These are phyloP conservation scores for Pantherophis alleghaniensis DNA, from an alignment of 2,797 vertebrate genomes.

Conservation along the genomic window DNA sequence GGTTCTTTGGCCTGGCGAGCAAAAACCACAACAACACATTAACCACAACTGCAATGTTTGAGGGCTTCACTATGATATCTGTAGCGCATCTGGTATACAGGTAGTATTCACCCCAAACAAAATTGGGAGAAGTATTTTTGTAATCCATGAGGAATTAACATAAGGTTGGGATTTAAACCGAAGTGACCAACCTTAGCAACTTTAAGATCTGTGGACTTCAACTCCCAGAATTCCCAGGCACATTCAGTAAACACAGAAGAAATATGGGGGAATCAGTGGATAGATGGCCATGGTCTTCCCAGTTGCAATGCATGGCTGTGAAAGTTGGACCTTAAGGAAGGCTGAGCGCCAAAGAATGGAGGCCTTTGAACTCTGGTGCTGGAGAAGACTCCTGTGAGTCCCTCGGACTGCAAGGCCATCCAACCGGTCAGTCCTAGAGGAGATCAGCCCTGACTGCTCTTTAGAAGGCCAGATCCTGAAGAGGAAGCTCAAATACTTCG, in stretches of 20 bases:
- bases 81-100: accelerated
- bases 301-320: too few relatives aligned
- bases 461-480: too few relatives aligned
- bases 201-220: not conserved
- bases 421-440: too few relatives aligned
- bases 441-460: too few relatives aligned
- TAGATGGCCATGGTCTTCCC: too few relatives aligned
- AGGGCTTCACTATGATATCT: not conserved
- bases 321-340: too few relatives aligned
- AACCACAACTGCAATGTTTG: not conserved
- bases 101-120: not conserved
- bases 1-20: slow-evolving; percentile 87
- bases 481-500: too few relatives aligned
- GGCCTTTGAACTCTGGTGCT: too few relatives aligned
- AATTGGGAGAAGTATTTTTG: not conserved
- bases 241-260: not conserved
- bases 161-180: not conserved
- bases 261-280: not conserved
- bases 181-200: not conserved
- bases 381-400: too few relatives aligned
- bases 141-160: not conserved
- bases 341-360: too few relatives aligned
- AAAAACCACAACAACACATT: slow-evolving; percentile 17
- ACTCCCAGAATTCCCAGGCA: not conserved
- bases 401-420: too few relatives aligned